Percentiles rank a stretch among this genome's conserved stretches.
Conservation (phyloP, 2,113 vertebrate genomes). For the Serilophus lunatus region DNA sequence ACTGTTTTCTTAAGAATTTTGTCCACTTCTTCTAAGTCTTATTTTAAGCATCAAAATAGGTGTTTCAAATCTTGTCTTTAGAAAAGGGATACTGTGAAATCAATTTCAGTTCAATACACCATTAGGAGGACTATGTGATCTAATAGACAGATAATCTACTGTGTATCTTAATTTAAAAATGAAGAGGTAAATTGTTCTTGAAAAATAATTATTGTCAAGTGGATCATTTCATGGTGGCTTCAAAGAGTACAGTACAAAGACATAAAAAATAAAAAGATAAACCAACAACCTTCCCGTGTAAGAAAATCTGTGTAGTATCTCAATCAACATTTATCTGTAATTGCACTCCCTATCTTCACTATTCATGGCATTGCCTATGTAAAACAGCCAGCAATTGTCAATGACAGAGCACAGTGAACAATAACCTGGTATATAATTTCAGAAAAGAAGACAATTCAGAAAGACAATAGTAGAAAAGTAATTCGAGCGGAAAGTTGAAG, state of each 20-base stretch:
- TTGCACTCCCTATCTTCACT: background rate
- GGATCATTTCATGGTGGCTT: background rate
- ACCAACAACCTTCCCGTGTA: background rate
- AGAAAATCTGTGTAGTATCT: background rate
- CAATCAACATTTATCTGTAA: background rate
- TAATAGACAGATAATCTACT: background rate
- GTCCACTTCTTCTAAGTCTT: background rate
- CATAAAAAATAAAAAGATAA: background rate
- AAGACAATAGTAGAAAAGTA: background rate
- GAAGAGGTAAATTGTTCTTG: background rate
- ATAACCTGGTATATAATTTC: background rate
- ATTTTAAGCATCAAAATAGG: constrained; percentile 3
- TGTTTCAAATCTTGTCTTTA: constrained; percentile 1
- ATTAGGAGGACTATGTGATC: background rate
- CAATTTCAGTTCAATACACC: background rate
- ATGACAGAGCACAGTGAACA: background rate
- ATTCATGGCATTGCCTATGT: background rate
- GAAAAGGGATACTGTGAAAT: constrained; percentile 9
- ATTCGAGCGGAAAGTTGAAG: background rate
- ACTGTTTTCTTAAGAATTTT: background rate
- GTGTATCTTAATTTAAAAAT: background rate
- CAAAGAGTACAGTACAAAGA: background rate
- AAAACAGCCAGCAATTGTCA: background rate
- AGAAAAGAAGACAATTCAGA: background rate
- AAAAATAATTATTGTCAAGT: background rate